Conservation (phyloP, 2,113 vertebrate species). For the Romanogobio albipinnatus region DNA sequence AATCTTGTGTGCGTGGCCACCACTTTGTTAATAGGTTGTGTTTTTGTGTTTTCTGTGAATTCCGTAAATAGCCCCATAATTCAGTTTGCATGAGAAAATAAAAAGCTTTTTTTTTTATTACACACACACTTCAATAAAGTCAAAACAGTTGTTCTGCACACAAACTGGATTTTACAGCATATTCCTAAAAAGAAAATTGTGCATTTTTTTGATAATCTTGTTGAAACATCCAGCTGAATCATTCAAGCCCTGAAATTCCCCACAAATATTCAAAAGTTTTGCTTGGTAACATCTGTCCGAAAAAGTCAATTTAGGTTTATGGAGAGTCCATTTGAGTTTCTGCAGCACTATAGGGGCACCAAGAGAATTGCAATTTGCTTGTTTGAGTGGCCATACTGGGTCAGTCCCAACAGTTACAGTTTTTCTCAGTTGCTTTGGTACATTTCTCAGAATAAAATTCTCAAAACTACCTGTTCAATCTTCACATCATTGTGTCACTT, state of each 20-base stretch:
- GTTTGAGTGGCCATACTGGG: background rate
- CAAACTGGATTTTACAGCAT: slow-evolving; percentile 6
- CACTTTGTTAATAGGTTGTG: background rate
- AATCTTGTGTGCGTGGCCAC: background rate
- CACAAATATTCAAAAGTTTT: background rate
- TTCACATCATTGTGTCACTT: too few relatives aligned
- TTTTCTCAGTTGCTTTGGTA: too few relatives aligned
- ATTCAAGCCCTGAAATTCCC: background rate
- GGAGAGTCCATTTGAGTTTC: background rate
- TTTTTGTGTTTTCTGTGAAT: slow-evolving; percentile 23
- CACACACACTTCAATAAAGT: slow-evolving; percentile 10
- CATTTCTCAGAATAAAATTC: too few relatives aligned
- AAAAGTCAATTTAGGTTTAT: background rate
- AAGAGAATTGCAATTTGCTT: background rate
- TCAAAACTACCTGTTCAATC: too few relatives aligned
- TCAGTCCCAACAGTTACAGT: background rate
- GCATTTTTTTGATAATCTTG: background rate
- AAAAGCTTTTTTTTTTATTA: slow-evolving; percentile 18
- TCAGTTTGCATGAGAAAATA: slow-evolving; percentile 29
- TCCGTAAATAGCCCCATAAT: background rate
- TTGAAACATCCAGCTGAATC: background rate
- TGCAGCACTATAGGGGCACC: background rate
- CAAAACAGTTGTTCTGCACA: too few relatives aligned
- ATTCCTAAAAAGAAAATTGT: background rate
- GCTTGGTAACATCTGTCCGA: background rate